Base-by-base conservation (phyloP, 2,888 invertebrate genomes). In the Drosophila anceps region DNA sequence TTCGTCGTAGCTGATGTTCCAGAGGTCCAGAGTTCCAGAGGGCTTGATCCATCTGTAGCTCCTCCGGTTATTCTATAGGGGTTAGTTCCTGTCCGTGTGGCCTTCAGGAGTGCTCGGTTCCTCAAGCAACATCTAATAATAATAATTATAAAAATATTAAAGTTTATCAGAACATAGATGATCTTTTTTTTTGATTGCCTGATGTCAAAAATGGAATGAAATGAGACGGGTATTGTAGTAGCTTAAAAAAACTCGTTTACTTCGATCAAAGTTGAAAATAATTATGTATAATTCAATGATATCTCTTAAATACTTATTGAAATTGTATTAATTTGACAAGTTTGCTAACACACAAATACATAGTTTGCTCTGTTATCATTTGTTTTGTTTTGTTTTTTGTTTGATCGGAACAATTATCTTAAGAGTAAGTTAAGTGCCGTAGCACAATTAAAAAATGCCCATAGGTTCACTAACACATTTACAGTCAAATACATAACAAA, bases 391-490 rank as follows among this genome's bases (percentile, higher is more conserved):
- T 27, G 27, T 27, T 27, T 31, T 12, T 50, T 12, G 9, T 31
- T 50, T 20, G 9, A 67, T 68, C 54, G 69, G 54, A 81, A 82
- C 64, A 65, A 76, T 69, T 66, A 64, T 61, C 61, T 64, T 75
- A 81, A 87, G 61, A 61, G 44, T 60, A 59, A 53, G 24, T 53
- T 37, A 73, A 48, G 46, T 85, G 73, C 60, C 69, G 73, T 58
- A 82, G 80, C 73, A 83, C 77, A 61, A 59, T 76, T 83, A 57
- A 82, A 82, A 84, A 68, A 67, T 86, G 70, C 69, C 68, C 68
- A 62, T 80, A 66, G 64, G 66, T 82, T 79, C 82, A 84, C 85
- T 88, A 86, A 88, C 88, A 81, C 81, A 79, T 84, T 72, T 85
- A 70, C 78, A 84, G 88, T 88, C 77, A 63, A 72, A 77, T 62